phyloP scores from a whole-genome alignment of 1,140 invertebrate species.

The Pteromalus puparum region DNA sequence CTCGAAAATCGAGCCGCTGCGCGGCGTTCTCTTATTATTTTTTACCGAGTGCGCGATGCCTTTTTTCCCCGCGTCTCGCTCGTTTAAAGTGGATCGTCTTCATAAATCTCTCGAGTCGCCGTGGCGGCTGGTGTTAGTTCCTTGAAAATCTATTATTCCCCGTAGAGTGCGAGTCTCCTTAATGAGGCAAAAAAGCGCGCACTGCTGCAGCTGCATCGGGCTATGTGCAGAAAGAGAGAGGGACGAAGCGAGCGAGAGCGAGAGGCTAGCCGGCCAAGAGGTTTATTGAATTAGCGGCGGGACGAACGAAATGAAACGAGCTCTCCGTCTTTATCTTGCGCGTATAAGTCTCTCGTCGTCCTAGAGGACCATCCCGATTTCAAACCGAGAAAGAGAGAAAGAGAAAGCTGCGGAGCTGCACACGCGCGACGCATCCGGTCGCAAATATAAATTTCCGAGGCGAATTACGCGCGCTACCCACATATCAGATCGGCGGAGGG shows the following conservation, averaged over 20 bases:
- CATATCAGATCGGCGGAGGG: background rate
- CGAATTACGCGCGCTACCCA: constrained; percentile 4
- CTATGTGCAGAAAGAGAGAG: background rate
- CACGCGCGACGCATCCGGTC: constrained; percentile 36
- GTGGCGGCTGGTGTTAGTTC: constrained; percentile 31
- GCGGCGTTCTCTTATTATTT: background rate
- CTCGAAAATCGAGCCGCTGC: background rate
- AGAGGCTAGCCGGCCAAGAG: constrained; percentile 21
- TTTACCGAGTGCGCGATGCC: background rate
- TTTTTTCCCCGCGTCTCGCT: constrained; percentile 7
- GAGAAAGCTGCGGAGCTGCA: background rate
- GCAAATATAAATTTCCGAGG: constrained; percentile 48
- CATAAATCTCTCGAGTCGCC: constrained; percentile 11
- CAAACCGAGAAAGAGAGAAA: background rate
- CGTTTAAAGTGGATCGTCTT: constrained; percentile 33
- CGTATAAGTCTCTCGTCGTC: constrained; percentile 47
- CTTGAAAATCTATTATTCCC: constrained; percentile 51
- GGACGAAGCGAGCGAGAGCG: background rate
- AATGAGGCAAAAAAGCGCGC: constrained; percentile 41
- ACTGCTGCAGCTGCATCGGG: constrained; percentile 40
- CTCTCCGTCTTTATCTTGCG: constrained; percentile 14
- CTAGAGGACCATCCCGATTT: background rate
- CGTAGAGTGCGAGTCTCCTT: constrained; percentile 16
- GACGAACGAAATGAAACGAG: constrained; percentile 40
- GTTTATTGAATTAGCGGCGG: constrained; percentile 54